Conservation (phyloP, 2,797 vertebrate genomes). For the Bradypodion ventrale region DNA sequence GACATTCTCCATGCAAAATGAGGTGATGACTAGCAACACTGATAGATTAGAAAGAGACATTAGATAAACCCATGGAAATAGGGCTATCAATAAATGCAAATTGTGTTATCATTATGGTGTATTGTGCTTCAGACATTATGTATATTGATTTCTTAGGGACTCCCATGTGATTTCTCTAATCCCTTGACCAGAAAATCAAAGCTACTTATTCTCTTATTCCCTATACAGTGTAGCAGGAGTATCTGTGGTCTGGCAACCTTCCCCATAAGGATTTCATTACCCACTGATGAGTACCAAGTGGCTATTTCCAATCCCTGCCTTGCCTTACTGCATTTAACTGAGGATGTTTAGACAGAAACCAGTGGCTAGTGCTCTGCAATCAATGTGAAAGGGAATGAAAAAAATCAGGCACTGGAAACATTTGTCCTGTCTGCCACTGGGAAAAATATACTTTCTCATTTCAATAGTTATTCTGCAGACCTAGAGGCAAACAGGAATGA, state of each 20-base stretch:
- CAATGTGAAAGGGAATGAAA: constrained; percentile 51
- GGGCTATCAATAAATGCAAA: not conserved
- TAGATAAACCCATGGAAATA: not conserved
- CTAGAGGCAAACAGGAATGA: constrained; percentile 46
- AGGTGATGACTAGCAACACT: not conserved
- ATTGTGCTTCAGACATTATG: no score
- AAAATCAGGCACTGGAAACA: constrained; percentile 60
- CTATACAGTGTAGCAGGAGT: not conserved
- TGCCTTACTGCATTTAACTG: constrained; percentile 39
- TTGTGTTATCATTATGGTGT: no score
- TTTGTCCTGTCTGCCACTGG: constrained; percentile 54
- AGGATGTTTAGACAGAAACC: constrained; percentile 50
- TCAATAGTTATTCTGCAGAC: not conserved
- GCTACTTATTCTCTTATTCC: not conserved
- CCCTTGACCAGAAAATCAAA: not conserved
- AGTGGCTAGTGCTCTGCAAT: constrained; percentile 51
- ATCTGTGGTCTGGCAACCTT: not conserved
- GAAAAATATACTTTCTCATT: constrained; percentile 41
- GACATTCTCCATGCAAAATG: not conserved
- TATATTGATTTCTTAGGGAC: not conserved
- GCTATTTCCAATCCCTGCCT: constrained; percentile 30
- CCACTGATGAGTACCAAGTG: not conserved
- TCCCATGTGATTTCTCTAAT: not conserved
- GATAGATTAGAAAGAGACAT: not conserved
- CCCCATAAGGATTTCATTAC: not conserved